A percentile compares a stretch with the other conserved stretches of the same genome.
phyloP scores from a whole-genome alignment of 2,888 invertebrate genomes.

The Microchrysa polita region DNA sequence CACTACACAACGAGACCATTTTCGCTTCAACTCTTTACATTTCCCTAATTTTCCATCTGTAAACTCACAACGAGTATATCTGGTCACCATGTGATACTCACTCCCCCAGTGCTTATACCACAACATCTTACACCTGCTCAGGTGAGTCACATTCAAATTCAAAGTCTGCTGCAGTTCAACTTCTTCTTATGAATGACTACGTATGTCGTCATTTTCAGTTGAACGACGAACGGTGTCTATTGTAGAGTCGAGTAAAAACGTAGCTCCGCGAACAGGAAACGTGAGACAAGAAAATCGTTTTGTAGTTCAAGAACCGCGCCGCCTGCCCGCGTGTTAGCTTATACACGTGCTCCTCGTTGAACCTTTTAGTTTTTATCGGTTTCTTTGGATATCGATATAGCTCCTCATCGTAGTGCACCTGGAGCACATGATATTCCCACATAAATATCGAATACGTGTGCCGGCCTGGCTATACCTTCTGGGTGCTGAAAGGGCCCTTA shows the following conservation, averaged over 20 bases:
- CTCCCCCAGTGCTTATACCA: background rate
- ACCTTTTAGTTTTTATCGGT: background rate
- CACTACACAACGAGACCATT: no score
- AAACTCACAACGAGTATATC: background rate
- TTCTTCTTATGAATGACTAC: background rate
- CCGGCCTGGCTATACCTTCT: no score
- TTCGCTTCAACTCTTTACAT: no score
- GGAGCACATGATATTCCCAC: no score
- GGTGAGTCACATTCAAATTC: slow-evolving; percentile 36
- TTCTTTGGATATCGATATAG: no score
- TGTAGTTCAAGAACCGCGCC: background rate
- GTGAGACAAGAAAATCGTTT: slow-evolving; percentile 13
- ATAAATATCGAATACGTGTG: no score
- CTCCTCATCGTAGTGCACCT: no score
- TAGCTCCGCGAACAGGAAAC: slow-evolving; percentile 23
- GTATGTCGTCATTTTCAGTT: background rate
- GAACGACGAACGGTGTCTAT: slow-evolving; percentile 26
- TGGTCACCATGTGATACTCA: background rate
- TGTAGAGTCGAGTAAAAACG: slow-evolving; percentile 18
- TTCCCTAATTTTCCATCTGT: no score
- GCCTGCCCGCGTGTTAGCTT: no score
- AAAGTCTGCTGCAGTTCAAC: background rate
- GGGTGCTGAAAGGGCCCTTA: no score
- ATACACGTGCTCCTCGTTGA: slow-evolving; percentile 29
- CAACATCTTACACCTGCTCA: slow-evolving; percentile 24